phyloP scores from a whole-genome alignment of 2,888 invertebrate genomes.

The Camptogramma bilineatum region DNA sequence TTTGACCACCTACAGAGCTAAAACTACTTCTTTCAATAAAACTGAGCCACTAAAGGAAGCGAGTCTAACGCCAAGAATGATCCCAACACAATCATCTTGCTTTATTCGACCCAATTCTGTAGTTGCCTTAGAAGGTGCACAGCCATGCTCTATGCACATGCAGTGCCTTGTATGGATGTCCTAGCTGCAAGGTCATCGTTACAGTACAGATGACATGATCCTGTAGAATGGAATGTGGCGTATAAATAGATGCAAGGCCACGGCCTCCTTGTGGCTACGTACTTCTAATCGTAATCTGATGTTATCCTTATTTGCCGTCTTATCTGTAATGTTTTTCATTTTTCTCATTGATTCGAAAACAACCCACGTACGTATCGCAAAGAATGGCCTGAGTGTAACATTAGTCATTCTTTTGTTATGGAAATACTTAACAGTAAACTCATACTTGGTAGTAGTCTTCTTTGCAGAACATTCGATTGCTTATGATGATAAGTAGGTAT shows the following conservation, averaged over 20 bases:
- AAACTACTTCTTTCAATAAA: conserved; percentile 12
- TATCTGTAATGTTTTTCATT: conserved; percentile 15
- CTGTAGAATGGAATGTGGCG: conserved; percentile 46
- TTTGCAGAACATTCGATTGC: conserved; percentile 7
- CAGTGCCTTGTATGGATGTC: conserved; percentile 55
- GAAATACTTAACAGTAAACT: conserved; percentile 25
- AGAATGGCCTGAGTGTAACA: conserved; percentile 16
- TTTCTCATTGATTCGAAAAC: not conserved
- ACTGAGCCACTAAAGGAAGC: conserved; percentile 14
- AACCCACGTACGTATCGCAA: conserved; percentile 13
- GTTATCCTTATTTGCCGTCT: conserved; percentile 48
- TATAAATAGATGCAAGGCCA: conserved; percentile 76
- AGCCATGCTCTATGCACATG: conserved; percentile 42
- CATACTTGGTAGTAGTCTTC: conserved; percentile 1
- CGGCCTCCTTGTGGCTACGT: conserved; percentile 48
- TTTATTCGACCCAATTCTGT: conserved; percentile 43
- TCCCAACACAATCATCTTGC: conserved; percentile 9
- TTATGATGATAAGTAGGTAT: conserved; percentile 14
- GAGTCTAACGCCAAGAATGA: conserved; percentile 10
- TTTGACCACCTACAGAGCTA: conserved; percentile 1
- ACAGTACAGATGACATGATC: conserved; percentile 62
- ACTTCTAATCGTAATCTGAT: conserved; percentile 39
- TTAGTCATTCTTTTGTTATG: conserved; percentile 34
- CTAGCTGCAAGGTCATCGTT: conserved; percentile 56
- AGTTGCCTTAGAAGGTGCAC: conserved; percentile 45